Base-by-base conservation (phyloP, 1,140 invertebrate genomes). In the Drosophila melanica region DNA sequence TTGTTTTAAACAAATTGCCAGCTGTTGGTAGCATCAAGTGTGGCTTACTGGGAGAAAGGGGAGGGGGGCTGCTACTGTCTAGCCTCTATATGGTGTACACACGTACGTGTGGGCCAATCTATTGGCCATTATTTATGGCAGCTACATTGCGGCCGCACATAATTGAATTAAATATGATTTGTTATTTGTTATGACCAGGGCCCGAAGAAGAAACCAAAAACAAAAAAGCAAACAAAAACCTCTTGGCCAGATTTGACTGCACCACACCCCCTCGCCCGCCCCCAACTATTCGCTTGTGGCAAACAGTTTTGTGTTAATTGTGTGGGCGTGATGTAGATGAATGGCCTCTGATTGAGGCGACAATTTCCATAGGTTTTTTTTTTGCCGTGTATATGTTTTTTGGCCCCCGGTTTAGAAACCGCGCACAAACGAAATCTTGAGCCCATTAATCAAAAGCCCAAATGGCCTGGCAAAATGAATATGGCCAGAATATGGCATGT, bases 101-200 rank as follows among this genome's bases (percentile, higher is more conserved):
- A 27, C 42, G 47, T 42, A 53, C 45, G 37, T 63, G 60, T 63
- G 41, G 35, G 12, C 50, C 23, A 44, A 65, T 57, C 27, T 41
- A 59, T 75, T 62, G 58, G 66, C 65, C 50, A 87, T 86, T 79
- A 86, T 86, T 86, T 89, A 87, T 87, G 82, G 70, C 82, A 77
- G 67, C 75, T 68, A 76, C 58, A 78, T 75, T 81, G 77, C 78
- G 81, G 58, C 66, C 82, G 82, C 79, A 77, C 79, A 87, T 87
- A 87, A 87, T 87, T 89, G 84, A 89, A 87, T 87, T 89, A 87
- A 77, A 87, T 86, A 79, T 71, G 74, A 73, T 76, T 82, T 81
- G 62, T 69, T 75, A 42, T 79, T 54, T 64, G 62, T 60, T 68
- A 41, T 68, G 65, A 60, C 57, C 65, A 60, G 42, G 16, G 39